Conservation (phyloP, 1,140 invertebrate genomes). For the Nasonia vitripennis region DNA sequence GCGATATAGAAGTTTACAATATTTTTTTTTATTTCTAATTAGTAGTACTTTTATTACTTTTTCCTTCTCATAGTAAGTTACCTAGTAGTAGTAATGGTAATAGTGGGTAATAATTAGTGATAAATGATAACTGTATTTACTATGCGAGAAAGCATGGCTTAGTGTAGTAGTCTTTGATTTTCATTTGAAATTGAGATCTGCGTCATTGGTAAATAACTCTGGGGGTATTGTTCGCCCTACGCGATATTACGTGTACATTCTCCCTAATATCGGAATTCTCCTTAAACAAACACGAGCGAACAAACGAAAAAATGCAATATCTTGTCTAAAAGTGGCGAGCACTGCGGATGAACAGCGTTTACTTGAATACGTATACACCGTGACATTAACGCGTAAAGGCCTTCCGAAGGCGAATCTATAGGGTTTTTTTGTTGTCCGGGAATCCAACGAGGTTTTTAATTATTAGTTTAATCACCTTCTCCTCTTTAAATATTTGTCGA, state of each 20-base stretch:
- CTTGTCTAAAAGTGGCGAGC: neutral
- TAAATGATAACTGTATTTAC: slow-evolving; percentile 45
- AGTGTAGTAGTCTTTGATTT: slow-evolving; percentile 49
- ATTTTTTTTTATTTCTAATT: slow-evolving; percentile 14
- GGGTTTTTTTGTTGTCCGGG: too few species aligned
- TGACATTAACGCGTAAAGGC: slow-evolving; percentile 22
- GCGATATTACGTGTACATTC: neutral
- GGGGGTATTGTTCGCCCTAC: neutral
- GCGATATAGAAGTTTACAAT: slow-evolving; percentile 45
- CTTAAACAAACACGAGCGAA: neutral
- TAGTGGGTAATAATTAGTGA: slow-evolving; percentile 39
- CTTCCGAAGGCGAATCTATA: slow-evolving; percentile 19
- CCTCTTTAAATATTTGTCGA: neutral
- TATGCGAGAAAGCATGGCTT: slow-evolving; percentile 36
- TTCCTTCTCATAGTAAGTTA: slow-evolving; percentile 21
- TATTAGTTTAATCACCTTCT: neutral
- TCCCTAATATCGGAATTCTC: slow-evolving; percentile 2
- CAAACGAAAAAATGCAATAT: slow-evolving; percentile 6
- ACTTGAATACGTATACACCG: slow-evolving; percentile 30
- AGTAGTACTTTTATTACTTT: slow-evolving; percentile 38
- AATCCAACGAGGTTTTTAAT: neutral
- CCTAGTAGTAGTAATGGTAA: slow-evolving; percentile 26
- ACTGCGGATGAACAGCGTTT: neutral
- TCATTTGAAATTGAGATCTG: slow-evolving; percentile 42
- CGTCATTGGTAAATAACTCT: slow-evolving; percentile 33